These are phyloP conservation scores for Nemurella pictetii DNA, from an alignment of 2,888 invertebrate species.

Conservation along the genomic window DNA sequence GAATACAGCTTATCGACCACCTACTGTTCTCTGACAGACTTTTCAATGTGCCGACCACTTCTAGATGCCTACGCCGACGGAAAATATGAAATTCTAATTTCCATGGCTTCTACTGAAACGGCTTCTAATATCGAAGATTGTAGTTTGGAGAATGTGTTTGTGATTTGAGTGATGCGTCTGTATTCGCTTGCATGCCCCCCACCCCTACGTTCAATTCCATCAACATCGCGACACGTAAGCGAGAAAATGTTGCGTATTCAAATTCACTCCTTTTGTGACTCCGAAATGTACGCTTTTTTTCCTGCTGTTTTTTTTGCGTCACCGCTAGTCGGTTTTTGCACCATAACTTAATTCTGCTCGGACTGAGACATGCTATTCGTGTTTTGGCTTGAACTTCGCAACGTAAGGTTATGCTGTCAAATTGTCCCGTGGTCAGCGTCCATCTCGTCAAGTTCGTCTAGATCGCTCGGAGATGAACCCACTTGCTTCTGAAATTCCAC, in stretches of 20 bases:
- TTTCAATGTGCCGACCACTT: background rate
- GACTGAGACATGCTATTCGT: background rate
- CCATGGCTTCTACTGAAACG: background rate
- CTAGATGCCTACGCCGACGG: background rate
- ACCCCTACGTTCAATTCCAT: too few relatives aligned
- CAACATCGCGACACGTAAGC: background rate
- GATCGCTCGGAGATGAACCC: background rate
- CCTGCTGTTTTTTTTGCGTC: background rate
- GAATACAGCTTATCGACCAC: background rate
- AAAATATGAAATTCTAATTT: background rate
- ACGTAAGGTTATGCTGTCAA: background rate
- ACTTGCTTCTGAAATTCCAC: slow-evolving; percentile 29
- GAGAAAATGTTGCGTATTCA: background rate
- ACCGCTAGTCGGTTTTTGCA: background rate
- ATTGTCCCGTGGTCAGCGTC: background rate
- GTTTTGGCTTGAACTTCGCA: background rate
- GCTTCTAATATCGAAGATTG: background rate
- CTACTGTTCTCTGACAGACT: background rate
- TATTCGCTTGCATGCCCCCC: background rate
- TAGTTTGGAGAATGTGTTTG: background rate
- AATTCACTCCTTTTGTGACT: background rate
- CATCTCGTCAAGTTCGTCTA: background rate
- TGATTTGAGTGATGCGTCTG: background rate
- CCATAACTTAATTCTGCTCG: background rate
- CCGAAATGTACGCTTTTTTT: background rate